Evolutionary conservation across 2,888 invertebrate genomes (phyloP).

Genomic region (Mimumesa dahlbomi): DNA sequence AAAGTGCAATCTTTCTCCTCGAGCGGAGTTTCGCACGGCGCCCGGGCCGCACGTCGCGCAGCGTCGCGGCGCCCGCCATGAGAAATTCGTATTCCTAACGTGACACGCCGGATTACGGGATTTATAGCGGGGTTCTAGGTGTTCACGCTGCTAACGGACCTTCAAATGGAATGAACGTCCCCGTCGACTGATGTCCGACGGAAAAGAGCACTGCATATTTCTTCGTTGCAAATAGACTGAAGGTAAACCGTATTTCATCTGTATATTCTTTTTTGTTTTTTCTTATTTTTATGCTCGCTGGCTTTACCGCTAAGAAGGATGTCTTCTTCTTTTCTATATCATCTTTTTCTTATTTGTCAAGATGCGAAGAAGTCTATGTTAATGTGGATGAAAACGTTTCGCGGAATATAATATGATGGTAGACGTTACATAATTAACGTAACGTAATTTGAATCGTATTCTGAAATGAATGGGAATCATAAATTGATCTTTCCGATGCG

Average conservation of each 20-base stretch:
- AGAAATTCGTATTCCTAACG: slow-evolving; percentile 67
- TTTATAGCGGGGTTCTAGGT: slow-evolving; percentile 58
- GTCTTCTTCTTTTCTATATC: too few relatives aligned
- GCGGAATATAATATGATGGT: too few relatives aligned
- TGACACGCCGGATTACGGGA: slow-evolving; percentile 66
- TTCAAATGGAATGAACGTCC: slow-evolving; percentile 44
- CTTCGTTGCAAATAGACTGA: slow-evolving; percentile 17
- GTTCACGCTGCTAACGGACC: slow-evolving; percentile 43
- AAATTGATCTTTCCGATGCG: too few relatives aligned
- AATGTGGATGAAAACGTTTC: too few relatives aligned
- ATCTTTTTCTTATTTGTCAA: too few relatives aligned
- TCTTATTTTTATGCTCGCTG: slow-evolving; percentile 5
- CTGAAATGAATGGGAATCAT: too few relatives aligned
- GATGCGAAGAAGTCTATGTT: too few relatives aligned
- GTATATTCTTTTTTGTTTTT: slow-evolving; percentile 5
- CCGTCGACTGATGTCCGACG: slow-evolving; percentile 21
- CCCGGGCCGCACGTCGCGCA: not conserved
- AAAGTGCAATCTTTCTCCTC: slow-evolving; percentile 64
- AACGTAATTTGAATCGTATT: too few relatives aligned
- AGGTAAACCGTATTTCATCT: slow-evolving; percentile 4
- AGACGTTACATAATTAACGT: too few relatives aligned
- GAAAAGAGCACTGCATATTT: slow-evolving; percentile 25
- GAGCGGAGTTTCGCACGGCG: slow-evolving; percentile 12
- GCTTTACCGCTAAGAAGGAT: too few relatives aligned
- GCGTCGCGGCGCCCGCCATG: slow-evolving; percentile 36